Conservation (phyloP, 1,140 invertebrate species). For the Trichonephila clavipes region DNA sequence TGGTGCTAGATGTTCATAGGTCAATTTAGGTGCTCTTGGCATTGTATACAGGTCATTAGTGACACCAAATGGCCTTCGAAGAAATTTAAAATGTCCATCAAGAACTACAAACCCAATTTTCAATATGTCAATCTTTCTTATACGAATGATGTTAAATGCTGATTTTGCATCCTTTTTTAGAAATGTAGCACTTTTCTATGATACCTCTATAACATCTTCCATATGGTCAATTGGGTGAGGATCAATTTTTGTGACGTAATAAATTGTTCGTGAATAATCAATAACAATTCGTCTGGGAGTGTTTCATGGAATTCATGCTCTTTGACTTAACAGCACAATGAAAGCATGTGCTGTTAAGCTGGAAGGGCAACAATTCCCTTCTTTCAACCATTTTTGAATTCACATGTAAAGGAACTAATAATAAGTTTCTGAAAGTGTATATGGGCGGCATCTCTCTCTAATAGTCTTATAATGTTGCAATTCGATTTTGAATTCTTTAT, state of each 20-base stretch:
- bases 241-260: not conserved
- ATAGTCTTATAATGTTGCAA: not conserved
- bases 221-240: not conserved
- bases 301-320: not conserved
- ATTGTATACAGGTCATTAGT: not conserved
- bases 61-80: not conserved
- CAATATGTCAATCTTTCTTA: not conserved
- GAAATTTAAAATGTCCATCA: not conserved
- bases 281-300: not conserved
- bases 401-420: not conserved
- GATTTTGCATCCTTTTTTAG: constrained; percentile 22
- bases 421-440: not conserved
- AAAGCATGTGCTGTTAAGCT: not conserved
- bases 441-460: not conserved
- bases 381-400: constrained; percentile 8
- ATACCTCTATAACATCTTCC: not conserved
- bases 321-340: not conserved
- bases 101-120: not conserved
- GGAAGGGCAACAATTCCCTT: not conserved
- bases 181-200: not conserved
- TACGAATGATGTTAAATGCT: not conserved
- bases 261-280: not conserved
- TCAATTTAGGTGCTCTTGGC: no score
- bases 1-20: not conserved
- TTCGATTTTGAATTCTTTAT: not conserved